Evolutionary conservation across 2,113 vertebrate genomes (phyloP).

Genomic region (Hippolais icterina): DNA sequence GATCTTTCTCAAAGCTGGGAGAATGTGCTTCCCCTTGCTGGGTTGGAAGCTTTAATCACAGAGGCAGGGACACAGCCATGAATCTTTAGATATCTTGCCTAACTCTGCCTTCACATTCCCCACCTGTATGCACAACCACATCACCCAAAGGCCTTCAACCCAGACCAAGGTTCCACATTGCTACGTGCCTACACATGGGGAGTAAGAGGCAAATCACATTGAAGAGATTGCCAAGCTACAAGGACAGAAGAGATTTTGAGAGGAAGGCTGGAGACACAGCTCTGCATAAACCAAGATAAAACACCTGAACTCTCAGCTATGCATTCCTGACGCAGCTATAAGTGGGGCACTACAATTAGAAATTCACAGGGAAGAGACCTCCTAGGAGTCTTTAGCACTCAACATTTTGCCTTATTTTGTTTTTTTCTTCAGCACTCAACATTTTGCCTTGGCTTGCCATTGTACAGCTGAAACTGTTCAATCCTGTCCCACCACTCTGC

Average conservation of each 20-base stretch:
- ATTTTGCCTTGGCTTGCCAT: background rate
- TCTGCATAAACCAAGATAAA: background rate
- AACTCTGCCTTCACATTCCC: background rate
- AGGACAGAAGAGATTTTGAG: background rate
- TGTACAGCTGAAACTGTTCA: background rate
- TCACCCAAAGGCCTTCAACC: background rate
- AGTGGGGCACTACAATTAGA: background rate
- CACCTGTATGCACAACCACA: background rate
- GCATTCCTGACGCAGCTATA: background rate
- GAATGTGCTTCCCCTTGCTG: background rate
- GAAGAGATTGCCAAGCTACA: background rate
- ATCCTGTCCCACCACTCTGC: background rate
- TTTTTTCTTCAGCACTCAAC: background rate
- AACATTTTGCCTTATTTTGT: background rate
- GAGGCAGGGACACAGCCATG: background rate
- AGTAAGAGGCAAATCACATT: background rate
- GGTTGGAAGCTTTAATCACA: background rate
- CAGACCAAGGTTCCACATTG: background rate
- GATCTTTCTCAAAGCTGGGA: background rate
- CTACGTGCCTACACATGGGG: background rate
- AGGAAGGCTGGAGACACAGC: background rate
- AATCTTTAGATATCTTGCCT: background rate
- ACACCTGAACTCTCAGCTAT: accelerated
- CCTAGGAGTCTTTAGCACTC: background rate
- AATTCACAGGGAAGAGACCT: background rate